Evolutionary conservation across 2,113 vertebrate genomes (phyloP).

Genomic region (Haliaeetus leucogaster): DNA sequence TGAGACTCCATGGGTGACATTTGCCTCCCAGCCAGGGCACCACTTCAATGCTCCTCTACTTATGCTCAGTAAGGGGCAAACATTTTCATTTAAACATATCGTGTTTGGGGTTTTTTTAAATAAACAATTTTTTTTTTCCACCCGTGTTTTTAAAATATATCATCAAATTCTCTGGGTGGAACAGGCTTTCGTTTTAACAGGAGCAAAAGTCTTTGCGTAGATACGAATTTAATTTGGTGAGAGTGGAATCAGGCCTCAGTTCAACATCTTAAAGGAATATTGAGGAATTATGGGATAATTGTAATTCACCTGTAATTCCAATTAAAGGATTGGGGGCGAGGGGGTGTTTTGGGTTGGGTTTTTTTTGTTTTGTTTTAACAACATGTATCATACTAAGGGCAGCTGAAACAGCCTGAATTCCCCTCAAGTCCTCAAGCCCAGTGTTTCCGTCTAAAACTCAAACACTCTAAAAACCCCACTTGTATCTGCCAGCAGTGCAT

Average conservation of each 20-base stretch:
- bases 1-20: neutral
- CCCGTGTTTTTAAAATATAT: neutral
- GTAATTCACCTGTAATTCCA: neutral
- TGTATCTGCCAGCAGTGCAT: neutral
- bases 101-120: neutral
- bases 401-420: neutral
- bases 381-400: neutral
- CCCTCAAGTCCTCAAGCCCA: neutral
- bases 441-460: neutral
- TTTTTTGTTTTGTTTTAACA: neutral
- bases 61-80: neutral
- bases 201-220: neutral
- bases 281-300: neutral
- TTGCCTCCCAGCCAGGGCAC: neutral
- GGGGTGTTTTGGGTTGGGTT: neutral
- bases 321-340: accelerated
- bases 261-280: neutral
- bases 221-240: neutral
- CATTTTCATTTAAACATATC: neutral
- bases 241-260: neutral
- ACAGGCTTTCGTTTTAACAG: neutral
- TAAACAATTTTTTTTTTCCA: neutral
- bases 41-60: neutral
- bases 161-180: neutral
- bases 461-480: neutral